Base-by-base conservation (phyloP, 2,113 vertebrate species). In the Eurypyga helias region DNA sequence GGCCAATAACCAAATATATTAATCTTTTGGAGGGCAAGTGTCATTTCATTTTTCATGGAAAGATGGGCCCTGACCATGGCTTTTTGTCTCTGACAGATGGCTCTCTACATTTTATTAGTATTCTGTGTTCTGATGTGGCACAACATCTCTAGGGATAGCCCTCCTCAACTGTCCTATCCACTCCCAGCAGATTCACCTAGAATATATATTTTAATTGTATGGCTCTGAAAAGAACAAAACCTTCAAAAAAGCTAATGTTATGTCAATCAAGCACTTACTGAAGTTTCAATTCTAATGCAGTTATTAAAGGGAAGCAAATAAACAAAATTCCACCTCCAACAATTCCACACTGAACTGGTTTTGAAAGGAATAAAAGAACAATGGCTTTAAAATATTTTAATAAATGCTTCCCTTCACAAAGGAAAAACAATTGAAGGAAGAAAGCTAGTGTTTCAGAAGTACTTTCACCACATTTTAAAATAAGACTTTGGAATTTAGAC, bases 11-110 rank as follows among this genome's bases (percentile, higher is more conserved):
- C 65, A 97, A 96, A 94, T 93, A 92, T 69, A 95, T 95, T 91
- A 93, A 89, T 89, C 86, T 95, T 95, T 52, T 34, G 49, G 86
- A 96, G 83, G 69, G 91, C 77, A 96, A 92, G 51, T 73, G 72
- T 95, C 2, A 93, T 84, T 97, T 91, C 61, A 92, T 92, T 95
- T 97, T 95, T 93, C 90, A 93, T 87, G 87, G 83, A 90, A 95
- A 95, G 73, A 93, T 51, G 95, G 91, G 92, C 45, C 80, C 92
- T 95, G 86, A 89, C 87, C 86, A 93, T 46, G 65, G 46, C 65
- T 96, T 97, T 96, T 87, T 95, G 89, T 89, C 83, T 96, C 77
- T 95, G 90, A 93, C 89, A 97, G 89, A 95, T 92, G 81, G 80
- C 57, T 92, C 89, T 92, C 94, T 91, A 72, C 64, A 77, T 95